Evolutionary conservation across 2,888 invertebrate genomes (phyloP), one percentile per base, ranked within the genome.

Genomic region (Homarus gammarus): DNA sequence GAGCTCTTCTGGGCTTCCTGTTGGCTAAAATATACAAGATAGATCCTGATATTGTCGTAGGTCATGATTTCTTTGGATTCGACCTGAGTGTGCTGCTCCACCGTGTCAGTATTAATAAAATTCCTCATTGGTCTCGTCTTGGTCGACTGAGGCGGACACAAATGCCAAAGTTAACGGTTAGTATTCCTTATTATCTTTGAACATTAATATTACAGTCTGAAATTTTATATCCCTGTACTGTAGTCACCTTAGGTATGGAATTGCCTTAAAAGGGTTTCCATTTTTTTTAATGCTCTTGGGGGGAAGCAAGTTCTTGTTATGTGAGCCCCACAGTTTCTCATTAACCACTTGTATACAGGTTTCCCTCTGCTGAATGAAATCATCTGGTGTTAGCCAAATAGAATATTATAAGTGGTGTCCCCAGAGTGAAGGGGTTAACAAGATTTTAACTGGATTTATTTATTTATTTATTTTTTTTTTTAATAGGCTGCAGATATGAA

Each of bases 21-120:
- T 95, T 99, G 93, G 96, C 97, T 0, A 92, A 92, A 93, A 96
- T 99, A 92, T 96, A 96, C 93, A 96, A 96, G 93, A 95, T 97
- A 82, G 99, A 99, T 93, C 98, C 99, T 93, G 99, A 99, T 94
- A 94, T 99, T 44, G 96, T 99, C 70, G 96, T 99, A 1, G 99
- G 99, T 0, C 98, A 99, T 93, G 99, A 99, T 94, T 95, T 98
- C 72, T 96, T 96, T 93, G 97, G 97, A 49, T 98, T 97, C 94
- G 98, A 98, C 93, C 95, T 99, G 89, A 97, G 98, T 93, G 95
- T 99, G 1, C 95, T 99, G n/a, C 96, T 98, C 75, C 97, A 97
- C 89, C 96, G 99, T 91, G 95, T 99, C 90, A 94, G 96, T 15
- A 95, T 95, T 36, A 94, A 95, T 92, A 97, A 97, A 93, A 96